Percentiles rank a stretch among this genome's conserved stretches.
phyloP scores from a whole-genome alignment of 2,797 vertebrate genomes.

The Rhynchotus rufescens region DNA sequence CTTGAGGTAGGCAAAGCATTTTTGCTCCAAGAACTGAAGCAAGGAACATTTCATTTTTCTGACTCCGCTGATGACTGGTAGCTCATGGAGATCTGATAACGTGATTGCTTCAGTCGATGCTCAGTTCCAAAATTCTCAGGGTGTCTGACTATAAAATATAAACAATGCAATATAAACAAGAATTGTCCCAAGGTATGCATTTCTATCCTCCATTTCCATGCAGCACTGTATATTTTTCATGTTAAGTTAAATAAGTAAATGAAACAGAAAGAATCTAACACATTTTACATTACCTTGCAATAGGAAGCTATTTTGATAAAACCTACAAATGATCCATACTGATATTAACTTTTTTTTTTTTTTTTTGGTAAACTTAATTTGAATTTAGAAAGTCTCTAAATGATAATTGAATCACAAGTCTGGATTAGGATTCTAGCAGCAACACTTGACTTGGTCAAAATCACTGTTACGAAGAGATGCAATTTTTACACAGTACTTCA shows the following conservation, averaged over 20 bases:
- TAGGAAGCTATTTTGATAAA: constrained; percentile 64
- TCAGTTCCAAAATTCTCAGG: neutral
- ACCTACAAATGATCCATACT: constrained; percentile 66
- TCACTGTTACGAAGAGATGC: constrained; percentile 95
- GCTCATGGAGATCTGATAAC: neutral
- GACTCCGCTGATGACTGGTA: neutral
- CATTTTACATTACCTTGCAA: constrained; percentile 48
- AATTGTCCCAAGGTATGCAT: constrained; percentile 62
- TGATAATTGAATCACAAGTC: constrained; percentile 97
- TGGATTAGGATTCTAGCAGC: constrained; percentile 99
- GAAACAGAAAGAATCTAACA: constrained; percentile 49
- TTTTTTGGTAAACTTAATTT: constrained; percentile 76
- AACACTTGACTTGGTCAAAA: constrained; percentile 99
- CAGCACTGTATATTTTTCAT: constrained; percentile 56
- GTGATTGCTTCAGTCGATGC: neutral
- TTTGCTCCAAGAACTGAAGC: neutral
- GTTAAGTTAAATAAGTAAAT: constrained; percentile 53
- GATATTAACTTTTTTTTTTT: constrained; percentile 58
- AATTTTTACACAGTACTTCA: constrained; percentile 99
- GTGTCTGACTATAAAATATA: constrained; percentile 62
- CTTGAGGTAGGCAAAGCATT: neutral
- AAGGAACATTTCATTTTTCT: neutral
- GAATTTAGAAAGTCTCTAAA: constrained; percentile 84
- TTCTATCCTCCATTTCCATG: constrained; percentile 70
- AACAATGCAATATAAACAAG: constrained; percentile 57